A percentile compares a stretch with the other conserved stretches of the same genome.
Conservation (phyloP, 2,797 vertebrate genomes). For the Crocodylus rhombifer region DNA sequence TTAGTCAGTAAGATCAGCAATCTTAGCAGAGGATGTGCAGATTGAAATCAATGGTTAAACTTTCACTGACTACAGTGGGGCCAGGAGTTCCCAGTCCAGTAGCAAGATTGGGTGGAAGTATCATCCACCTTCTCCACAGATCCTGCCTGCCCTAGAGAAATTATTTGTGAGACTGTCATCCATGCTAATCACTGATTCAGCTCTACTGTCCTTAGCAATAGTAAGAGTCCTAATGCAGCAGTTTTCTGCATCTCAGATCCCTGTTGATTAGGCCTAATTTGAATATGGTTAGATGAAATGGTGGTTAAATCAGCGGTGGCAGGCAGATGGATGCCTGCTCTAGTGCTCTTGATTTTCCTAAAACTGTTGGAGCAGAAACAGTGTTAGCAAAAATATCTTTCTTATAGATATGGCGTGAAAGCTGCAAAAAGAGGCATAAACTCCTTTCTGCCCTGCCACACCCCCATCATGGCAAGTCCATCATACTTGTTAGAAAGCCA, state of each 20-base stretch:
- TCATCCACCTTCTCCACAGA: no score
- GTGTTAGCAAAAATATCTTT: neutral
- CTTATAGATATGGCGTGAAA: neutral
- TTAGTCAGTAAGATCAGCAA: neutral
- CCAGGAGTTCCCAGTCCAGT: neutral
- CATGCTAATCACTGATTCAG: neutral
- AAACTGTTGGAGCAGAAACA: neutral
- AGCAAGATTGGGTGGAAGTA: no score
- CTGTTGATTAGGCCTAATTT: neutral
- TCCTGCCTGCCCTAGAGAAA: no score
- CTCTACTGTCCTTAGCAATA: neutral
- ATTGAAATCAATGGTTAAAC: neutral
- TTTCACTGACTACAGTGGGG: fast-evolving
- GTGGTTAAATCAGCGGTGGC: neutral
- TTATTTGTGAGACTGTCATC: no score
- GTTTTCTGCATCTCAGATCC: neutral
- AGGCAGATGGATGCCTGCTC: neutral
- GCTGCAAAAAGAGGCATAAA: neutral
- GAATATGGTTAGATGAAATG: neutral
- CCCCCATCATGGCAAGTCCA: neutral
- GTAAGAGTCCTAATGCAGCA: no score
- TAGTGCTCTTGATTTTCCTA: neutral
- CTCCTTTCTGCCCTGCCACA: neutral
- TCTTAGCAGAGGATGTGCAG: neutral
- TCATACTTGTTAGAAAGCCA: neutral